Percentiles rank a stretch among this genome's conserved stretches.
Conservation (phyloP, 2,888 invertebrate species). For the Cactoblastis cactorum region DNA sequence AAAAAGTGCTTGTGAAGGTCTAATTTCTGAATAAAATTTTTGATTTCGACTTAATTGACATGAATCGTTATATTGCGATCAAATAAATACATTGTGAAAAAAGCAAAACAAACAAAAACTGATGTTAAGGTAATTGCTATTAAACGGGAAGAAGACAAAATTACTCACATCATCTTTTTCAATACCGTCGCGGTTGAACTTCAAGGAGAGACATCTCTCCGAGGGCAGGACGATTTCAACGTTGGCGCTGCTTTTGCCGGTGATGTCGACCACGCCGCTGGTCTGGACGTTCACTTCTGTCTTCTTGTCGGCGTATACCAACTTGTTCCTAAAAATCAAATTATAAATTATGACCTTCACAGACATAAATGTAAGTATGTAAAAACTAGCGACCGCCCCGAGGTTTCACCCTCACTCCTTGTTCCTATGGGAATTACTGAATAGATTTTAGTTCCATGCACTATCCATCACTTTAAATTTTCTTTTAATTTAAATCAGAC, state of each 20-base stretch:
- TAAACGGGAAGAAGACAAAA: background rate
- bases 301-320: constrained; percentile 61
- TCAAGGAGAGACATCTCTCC: constrained; percentile 57
- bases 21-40: too few relatives aligned
- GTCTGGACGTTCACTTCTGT: constrained; percentile 55
- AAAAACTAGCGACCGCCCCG: too few relatives aligned
- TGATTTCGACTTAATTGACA: too few relatives aligned
- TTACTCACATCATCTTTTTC: constrained; percentile 48
- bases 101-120: background rate
- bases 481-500: too few relatives aligned
- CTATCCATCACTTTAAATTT: too few relatives aligned
- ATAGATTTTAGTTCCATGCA: too few relatives aligned
- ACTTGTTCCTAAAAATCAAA: constrained; percentile 76
- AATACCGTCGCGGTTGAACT: constrained; percentile 49
- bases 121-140: background rate
- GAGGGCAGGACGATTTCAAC: constrained; percentile 66
- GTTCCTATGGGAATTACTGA: too few relatives aligned
- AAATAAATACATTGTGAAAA: too few relatives aligned
- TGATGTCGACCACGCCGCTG: constrained; percentile 33
- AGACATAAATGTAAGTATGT: background rate
- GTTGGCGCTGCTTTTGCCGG: constrained; percentile 48
- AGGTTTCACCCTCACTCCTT: too few relatives aligned
- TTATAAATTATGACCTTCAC: too few relatives aligned
- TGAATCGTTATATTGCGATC: too few relatives aligned
- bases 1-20: too few relatives aligned